A percentile compares a stretch with the other conserved stretches of the same genome.
These are phyloP conservation scores for Nymphalis polychloros DNA, from an alignment of 2,888 invertebrate genomes.

Conservation along the genomic window DNA sequence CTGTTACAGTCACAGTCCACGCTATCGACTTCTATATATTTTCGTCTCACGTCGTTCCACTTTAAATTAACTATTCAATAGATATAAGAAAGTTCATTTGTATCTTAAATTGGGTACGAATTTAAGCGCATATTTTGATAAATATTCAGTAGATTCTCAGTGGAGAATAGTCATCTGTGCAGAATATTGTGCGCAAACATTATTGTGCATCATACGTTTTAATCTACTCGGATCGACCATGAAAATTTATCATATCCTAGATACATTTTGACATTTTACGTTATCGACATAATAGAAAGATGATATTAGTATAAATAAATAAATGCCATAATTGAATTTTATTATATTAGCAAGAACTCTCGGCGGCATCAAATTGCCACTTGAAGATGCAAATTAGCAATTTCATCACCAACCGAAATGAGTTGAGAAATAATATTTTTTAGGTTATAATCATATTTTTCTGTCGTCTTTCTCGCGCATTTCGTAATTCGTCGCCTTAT, in stretches of 20 bases:
- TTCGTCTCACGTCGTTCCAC: not conserved
- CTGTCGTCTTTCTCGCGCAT: not conserved
- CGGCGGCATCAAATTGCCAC: slow-evolving; percentile 46
- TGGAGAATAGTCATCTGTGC: too few relatives aligned
- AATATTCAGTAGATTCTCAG: too few relatives aligned
- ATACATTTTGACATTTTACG: not conserved
- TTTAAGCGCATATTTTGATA: not conserved
- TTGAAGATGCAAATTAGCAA: slow-evolving; percentile 52
- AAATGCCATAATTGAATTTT: slow-evolving; percentile 33
- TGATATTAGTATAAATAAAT: slow-evolving; percentile 3
- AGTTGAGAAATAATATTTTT: slow-evolving; percentile 20
- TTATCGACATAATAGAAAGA: not conserved
- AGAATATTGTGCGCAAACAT: too few relatives aligned
- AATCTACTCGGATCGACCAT: too few relatives aligned
- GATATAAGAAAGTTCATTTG: not conserved
- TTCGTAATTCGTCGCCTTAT: not conserved
- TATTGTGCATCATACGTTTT: too few relatives aligned
- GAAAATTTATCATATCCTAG: too few relatives aligned
- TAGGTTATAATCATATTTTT: not conserved
- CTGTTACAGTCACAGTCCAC: not conserved
- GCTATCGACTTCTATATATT: not conserved
- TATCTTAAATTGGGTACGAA: not conserved
- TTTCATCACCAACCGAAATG: slow-evolving; percentile 40
- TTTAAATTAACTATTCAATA: not conserved
- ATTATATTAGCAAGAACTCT: slow-evolving; percentile 35